These are phyloP conservation scores for Sebastes ruberrimus DNA, from an alignment of 2,797 vertebrate genomes.

Conservation along the genomic window DNA sequence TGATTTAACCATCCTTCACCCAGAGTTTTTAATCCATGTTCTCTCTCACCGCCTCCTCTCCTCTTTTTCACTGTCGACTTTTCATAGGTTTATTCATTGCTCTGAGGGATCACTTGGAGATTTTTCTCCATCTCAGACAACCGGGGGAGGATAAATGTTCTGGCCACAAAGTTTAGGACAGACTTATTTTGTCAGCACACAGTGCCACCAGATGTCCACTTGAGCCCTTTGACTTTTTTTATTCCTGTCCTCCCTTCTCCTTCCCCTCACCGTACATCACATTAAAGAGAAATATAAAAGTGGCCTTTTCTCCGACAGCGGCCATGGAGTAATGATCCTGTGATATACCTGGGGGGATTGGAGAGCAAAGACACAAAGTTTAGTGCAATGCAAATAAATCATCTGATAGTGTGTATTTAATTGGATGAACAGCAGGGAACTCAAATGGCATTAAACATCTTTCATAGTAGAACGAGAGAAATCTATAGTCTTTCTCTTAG, in stretches of 20 bases:
- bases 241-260: slow-evolving; percentile 15
- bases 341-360: not conserved
- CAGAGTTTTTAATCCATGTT: not conserved
- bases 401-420: not conserved
- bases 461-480: not conserved
- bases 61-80: not conserved
- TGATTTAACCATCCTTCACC: not conserved
- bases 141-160: not conserved
- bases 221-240: not conserved
- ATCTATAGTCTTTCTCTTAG: not conserved
- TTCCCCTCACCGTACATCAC: not conserved
- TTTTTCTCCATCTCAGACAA: slow-evolving; percentile 6
- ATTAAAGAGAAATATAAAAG: not conserved
- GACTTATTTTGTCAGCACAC: slow-evolving; percentile 15
- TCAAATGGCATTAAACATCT: not conserved
- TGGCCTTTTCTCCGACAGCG: not conserved
- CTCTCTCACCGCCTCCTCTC: not conserved
- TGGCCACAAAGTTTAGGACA: slow-evolving; percentile 17
- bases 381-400: not conserved
- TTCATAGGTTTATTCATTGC: slow-evolving; percentile 21
- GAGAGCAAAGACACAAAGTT: not conserved
- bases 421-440: not conserved
- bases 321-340: not conserved
- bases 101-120: not conserved
- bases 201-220: slow-evolving; percentile 15